Percentiles rank a stretch among this genome's conserved stretches.
These are phyloP conservation scores for Eulemur rufifrons DNA, from an alignment of 2,113 vertebrate genomes.

Conservation along the genomic window DNA sequence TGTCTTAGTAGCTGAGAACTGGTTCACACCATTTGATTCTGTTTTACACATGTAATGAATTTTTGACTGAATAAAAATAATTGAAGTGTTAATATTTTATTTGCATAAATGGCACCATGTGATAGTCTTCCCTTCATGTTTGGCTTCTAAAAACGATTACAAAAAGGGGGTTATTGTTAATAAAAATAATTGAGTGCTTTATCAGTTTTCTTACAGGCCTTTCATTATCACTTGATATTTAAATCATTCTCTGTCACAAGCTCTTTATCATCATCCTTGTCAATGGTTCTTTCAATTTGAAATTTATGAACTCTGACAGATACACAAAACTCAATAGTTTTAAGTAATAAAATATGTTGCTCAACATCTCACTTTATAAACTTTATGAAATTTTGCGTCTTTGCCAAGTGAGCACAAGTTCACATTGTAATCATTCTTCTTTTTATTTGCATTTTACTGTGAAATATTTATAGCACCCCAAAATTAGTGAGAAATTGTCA, in stretches of 20 bases:
- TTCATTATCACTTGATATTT: not conserved
- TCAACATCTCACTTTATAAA: not conserved
- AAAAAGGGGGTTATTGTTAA: not conserved
- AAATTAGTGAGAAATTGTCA: not conserved
- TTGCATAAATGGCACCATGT: not conserved
- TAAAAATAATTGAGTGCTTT: not conserved
- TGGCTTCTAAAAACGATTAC: not conserved
- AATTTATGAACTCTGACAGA: not conserved
- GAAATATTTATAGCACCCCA: not conserved
- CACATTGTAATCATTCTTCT: not conserved
- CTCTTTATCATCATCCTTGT: not conserved
- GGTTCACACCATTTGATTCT: not conserved
- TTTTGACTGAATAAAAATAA: not conserved
- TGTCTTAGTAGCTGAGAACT: not conserved
- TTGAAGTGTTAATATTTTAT: not conserved
- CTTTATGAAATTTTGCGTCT: not conserved
- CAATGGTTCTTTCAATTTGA: not conserved
- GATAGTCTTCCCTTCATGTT: not conserved
- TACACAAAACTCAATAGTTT: not conserved
- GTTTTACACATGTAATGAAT: not conserved
- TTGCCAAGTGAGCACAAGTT: not conserved
- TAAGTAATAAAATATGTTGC: not conserved
- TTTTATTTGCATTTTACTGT: not conserved
- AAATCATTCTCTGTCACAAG: not conserved
- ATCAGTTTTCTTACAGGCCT: not conserved